Percentiles rank a stretch among this genome's conserved stretches.
These are phyloP conservation scores for Danio rerio DNA, from an alignment of 2,113 vertebrate species.

Conservation along the genomic window GRCz12tu NC_133194.1:23109501-23110000, in stretches of 20 bases:
- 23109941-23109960: not conserved
- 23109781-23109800: not conserved
- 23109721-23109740: not conserved
- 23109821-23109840: not conserved
- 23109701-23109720: not conserved
- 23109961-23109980: not conserved
- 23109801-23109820: not conserved
- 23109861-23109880: not conserved
- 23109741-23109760: not conserved
- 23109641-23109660: too few species aligned
- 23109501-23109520: not conserved
- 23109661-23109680: too few species aligned
- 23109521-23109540: not conserved
- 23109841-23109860: constrained; percentile 6
- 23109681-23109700: not conserved
- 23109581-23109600: too few species aligned
- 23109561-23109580: too few species aligned
- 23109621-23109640: too few species aligned
- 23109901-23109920: constrained; percentile 6
- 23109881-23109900: constrained; percentile 17
- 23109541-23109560: too few species aligned
- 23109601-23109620: too few species aligned
- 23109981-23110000: not conserved
- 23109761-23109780: not conserved
- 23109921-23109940: not conserved